Base-by-base conservation (phyloP, 2,888 invertebrate species). In the Pachycephus smyrnensis region DNA sequence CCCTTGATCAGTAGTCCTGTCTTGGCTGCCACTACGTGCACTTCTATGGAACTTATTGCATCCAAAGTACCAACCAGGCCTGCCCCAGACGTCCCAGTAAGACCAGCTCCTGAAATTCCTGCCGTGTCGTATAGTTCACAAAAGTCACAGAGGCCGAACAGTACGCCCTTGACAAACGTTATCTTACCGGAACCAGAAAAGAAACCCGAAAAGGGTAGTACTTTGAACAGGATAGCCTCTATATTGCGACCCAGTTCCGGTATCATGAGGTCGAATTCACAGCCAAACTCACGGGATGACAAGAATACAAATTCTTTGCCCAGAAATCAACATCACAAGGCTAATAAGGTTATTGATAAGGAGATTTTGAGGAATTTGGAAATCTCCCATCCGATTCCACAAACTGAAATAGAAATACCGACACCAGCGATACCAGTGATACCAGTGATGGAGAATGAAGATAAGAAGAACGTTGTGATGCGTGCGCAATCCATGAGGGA, bases 401-500 rank as follows among this genome's bases (percentile, higher is more conserved):
- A 96, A 87, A 94, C 93, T 78, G 93, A 94, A 75, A 95, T 95
- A 12, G 94, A 94, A 73, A 88, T 95, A 2, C 92, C 94, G 0
- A 92, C 93, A 12, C 93, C 93, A 23, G 93, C 94, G 0, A 93
- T 96, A 0, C 93, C 96, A 0, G 94, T 95, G 0, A 93, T 93
- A 0, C 93, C 83, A 1, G 73, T 79, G 2, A 15, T 92, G 0
- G 92, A 92, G 84, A 91, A 92, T 4, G 92, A 93, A 86, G 94
- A 94, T 23, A 92, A 93, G 71, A 94, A 93, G 75, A 90, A 92
- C 0, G 94, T 95, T 23, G 95, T 97, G 0, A 95, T 95, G 92
- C 93, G 97, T 76, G 95, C 97, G 0, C 97, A 97, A 86, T 97
- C 97, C 84, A 96, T 97, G 96, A 93, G 97, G 83, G 95, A 95